Conservation (phyloP, 23 tunicate species). For the Corella eumyota region DNA sequence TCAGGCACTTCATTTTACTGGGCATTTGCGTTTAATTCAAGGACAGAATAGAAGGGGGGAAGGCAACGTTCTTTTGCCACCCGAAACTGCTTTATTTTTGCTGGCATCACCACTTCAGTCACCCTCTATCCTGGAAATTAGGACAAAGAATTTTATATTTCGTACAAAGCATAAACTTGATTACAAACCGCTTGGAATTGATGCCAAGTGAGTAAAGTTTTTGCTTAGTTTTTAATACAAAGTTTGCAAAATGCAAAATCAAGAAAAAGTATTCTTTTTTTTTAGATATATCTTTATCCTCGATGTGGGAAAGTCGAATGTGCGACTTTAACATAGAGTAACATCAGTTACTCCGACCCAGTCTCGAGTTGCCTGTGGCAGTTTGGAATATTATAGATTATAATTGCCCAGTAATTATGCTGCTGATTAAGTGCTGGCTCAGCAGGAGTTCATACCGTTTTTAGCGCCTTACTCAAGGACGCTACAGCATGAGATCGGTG, state of each 20-base stretch:
- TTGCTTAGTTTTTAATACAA: not conserved
- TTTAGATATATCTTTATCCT: too few relatives aligned
- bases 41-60: constrained; percentile 61
- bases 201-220: constrained; percentile 49
- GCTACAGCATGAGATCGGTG: too few relatives aligned
- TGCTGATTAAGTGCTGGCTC: too few relatives aligned
- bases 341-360: too few relatives aligned
- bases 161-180: constrained; percentile 86
- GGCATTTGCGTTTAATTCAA: constrained; percentile 66
- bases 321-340: too few relatives aligned
- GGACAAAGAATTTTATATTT: constrained; percentile 89
- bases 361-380: too few relatives aligned
- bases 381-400: too few relatives aligned
- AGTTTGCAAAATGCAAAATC: not conserved
- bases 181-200: constrained; percentile 85
- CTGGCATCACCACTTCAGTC: constrained; percentile 71
- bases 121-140: constrained; percentile 79
- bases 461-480: too few relatives aligned
- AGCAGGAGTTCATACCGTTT: too few relatives aligned
- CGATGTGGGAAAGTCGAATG: too few relatives aligned
- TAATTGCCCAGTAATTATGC: too few relatives aligned
- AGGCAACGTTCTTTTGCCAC: constrained; percentile 36
- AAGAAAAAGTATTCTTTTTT: too few relatives aligned
- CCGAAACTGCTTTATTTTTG: constrained; percentile 61
- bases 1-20: constrained; percentile 93